Evolutionary conservation across 2,113 vertebrate species (phyloP).

Genomic region (Anser cygnoides): DNA sequence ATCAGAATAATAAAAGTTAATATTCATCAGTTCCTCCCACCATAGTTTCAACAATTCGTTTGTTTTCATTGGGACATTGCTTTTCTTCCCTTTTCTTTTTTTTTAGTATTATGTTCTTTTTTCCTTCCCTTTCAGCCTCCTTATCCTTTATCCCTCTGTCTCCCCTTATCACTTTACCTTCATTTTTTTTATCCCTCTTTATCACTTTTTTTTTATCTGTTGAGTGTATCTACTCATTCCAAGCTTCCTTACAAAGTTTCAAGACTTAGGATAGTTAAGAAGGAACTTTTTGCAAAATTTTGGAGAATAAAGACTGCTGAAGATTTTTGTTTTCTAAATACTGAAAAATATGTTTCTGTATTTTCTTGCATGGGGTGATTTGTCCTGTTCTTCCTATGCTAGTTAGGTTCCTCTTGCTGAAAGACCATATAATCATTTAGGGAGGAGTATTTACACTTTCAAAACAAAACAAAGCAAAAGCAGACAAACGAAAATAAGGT

Average conservation of each 20-base stretch:
- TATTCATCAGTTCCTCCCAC: slow-evolving; percentile 60
- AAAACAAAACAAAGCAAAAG: not conserved
- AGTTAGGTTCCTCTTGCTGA: not conserved
- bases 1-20: slow-evolving; percentile 59
- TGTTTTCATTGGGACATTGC: slow-evolving; percentile 18
- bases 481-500: not conserved
- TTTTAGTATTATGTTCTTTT: not conserved
- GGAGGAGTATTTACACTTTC: not conserved
- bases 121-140: not conserved
- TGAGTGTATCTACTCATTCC: not conserved
- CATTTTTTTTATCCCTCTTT: not conserved
- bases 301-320: not conserved
- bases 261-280: not conserved
- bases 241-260: not conserved
- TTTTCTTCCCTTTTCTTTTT: not conserved
- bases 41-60: slow-evolving; percentile 2
- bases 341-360: not conserved
- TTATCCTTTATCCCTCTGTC: not conserved
- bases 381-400: not conserved
- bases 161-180: not conserved
- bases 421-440: not conserved
- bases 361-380: not conserved
- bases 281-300: not conserved
- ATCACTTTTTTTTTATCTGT: slow-evolving; percentile 2
- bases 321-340: not conserved